Conservation (phyloP, 2,113 vertebrate species). For the Pteronura brasiliensis region DNA sequence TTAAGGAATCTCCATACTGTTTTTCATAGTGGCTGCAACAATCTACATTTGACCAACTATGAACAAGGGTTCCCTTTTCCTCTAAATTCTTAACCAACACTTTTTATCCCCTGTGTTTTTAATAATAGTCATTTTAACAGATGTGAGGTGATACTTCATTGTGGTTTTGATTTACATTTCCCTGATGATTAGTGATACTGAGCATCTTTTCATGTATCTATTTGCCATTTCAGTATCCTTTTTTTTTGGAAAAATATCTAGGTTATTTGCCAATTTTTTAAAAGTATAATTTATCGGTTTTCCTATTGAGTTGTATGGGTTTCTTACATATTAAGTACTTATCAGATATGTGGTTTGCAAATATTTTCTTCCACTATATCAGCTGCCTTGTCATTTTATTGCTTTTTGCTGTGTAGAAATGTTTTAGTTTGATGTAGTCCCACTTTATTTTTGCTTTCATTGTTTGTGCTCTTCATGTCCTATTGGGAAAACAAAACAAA, state of each 20-base stretch:
- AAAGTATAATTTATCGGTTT: not conserved
- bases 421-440: not conserved
- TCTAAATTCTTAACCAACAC: not conserved
- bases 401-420: not conserved
- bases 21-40: not conserved
- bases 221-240: not conserved
- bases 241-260: not conserved
- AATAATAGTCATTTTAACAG: not conserved
- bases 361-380: not conserved
- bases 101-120: not conserved
- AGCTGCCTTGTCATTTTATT: not conserved
- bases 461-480: not conserved
- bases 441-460: not conserved
- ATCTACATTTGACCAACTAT: not conserved
- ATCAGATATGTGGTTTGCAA: not conserved
- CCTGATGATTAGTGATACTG: not conserved
- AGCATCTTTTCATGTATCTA: not conserved
- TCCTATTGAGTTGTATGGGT: not conserved
- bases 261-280: not conserved
- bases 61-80: not conserved
- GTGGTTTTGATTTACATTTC: not conserved
- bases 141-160: not conserved
- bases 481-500: not conserved
- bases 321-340: not conserved
- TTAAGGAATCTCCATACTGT: not conserved